Conservation (phyloP, 2,888 invertebrate species). For the Rhopalosiphum nymphaeae region DNA sequence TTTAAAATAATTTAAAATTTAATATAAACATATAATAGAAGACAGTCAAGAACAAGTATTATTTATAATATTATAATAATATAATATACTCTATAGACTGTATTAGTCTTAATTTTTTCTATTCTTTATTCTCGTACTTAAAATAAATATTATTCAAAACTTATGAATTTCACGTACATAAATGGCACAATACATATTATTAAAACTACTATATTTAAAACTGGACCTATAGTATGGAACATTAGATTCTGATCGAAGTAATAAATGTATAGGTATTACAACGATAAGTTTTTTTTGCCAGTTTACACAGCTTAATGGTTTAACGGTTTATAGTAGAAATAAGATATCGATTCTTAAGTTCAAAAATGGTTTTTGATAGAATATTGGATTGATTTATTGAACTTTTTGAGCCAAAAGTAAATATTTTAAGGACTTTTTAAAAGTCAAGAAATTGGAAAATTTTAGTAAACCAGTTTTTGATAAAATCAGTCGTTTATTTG, state of each 20-base stretch:
- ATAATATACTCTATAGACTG: background rate
- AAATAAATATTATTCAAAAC: background rate
- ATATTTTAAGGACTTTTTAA: no score
- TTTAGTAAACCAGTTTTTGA: no score
- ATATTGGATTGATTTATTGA: no score
- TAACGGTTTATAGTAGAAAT: background rate
- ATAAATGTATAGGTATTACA: background rate
- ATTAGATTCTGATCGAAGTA: background rate
- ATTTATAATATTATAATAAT: background rate
- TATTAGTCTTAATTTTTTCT: conserved; percentile 10
- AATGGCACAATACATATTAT: background rate
- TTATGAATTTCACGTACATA: background rate
- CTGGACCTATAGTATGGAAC: background rate
- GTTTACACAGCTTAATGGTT: background rate
- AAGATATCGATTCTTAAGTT: no score
- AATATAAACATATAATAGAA: background rate
- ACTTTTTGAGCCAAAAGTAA: no score
- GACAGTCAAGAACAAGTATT: background rate
- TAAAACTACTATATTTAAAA: conserved; percentile 28
- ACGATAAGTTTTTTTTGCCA: background rate
- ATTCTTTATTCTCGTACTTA: background rate
- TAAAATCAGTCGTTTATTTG: no score
- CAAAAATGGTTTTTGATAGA: no score
- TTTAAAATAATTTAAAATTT: background rate
- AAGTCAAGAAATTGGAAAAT: no score